Percentiles rank a stretch among this genome's conserved stretches.
Conservation (phyloP, 2,888 invertebrate genomes). For the Reticulitermes lucifugus region DNA sequence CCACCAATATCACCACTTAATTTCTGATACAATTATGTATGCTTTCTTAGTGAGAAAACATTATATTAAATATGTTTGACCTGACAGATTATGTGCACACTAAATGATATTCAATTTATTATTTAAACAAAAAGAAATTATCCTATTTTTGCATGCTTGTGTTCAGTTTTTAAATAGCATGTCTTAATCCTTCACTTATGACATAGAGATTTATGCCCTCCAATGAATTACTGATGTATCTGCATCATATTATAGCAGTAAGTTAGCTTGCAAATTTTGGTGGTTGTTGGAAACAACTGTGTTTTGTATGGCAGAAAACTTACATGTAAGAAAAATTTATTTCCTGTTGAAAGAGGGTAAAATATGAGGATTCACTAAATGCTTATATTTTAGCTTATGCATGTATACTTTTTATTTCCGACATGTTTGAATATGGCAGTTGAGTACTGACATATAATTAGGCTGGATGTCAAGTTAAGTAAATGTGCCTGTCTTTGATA, state of each 20-base stretch:
- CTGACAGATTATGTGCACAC: background rate
- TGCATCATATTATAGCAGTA: background rate
- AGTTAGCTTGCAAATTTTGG: background rate
- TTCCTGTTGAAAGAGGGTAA: background rate
- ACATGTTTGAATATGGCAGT: background rate
- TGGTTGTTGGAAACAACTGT: background rate
- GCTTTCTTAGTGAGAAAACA: background rate
- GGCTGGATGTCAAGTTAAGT: slow-evolving; percentile 5
- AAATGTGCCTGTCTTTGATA: slow-evolving; percentile 13
- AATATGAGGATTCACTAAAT: background rate
- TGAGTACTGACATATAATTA: background rate
- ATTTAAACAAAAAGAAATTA: background rate
- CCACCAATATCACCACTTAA: background rate
- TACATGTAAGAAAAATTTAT: background rate
- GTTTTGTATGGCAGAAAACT: background rate
- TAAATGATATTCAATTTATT: background rate
- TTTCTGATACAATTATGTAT: too few species aligned
- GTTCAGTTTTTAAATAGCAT: background rate
- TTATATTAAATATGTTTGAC: background rate
- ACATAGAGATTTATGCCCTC: background rate
- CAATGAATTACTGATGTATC: background rate
- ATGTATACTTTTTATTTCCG: slow-evolving; percentile 21
- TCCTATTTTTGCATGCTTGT: background rate
- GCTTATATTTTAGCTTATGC: background rate
- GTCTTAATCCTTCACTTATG: background rate